Percentiles rank a stretch among this genome's conserved stretches.
These are phyloP conservation scores for Amphimallon solstitiale DNA, from an alignment of 2,888 invertebrate species.

Conservation along the genomic window DNA sequence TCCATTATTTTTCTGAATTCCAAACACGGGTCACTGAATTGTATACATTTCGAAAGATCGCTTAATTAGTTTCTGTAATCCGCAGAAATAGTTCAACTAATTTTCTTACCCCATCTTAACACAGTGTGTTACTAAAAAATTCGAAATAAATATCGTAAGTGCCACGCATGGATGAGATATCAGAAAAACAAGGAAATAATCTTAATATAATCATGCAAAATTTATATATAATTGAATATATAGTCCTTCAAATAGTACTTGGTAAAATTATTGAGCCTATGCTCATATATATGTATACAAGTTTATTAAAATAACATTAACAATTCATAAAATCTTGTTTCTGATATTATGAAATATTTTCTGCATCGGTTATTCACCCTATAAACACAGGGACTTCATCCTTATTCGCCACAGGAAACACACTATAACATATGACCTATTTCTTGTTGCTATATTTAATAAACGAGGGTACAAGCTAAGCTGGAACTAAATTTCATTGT, in stretches of 20 bases:
- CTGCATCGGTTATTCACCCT: constrained; percentile 24
- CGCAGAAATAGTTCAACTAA: too few relatives aligned
- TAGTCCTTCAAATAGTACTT: not conserved
- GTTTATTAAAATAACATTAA: not conserved
- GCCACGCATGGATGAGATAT: too few relatives aligned
- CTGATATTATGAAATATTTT: not conserved
- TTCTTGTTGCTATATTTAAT: constrained; percentile 30
- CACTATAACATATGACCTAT: constrained; percentile 24
- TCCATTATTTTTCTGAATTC: too few relatives aligned
- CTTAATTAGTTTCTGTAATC: too few relatives aligned
- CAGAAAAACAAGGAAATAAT: too few relatives aligned
- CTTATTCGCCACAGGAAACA: constrained; percentile 15
- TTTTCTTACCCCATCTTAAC: too few relatives aligned
- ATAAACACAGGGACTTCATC: constrained; percentile 4
- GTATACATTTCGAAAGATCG: too few relatives aligned
- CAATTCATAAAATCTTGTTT: not conserved
- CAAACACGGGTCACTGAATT: too few relatives aligned
- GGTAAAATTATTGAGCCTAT: not conserved
- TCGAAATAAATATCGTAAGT: too few relatives aligned
- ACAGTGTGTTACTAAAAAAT: too few relatives aligned
- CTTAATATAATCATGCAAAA: too few relatives aligned
- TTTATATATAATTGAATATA: too few relatives aligned
- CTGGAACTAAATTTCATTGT: constrained; percentile 1
- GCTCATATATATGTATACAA: not conserved
- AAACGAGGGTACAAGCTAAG: constrained; percentile 1